These are phyloP conservation scores for Dinocampus coccinellae DNA, from an alignment of 2,888 invertebrate species.

Conservation along the genomic window DNA sequence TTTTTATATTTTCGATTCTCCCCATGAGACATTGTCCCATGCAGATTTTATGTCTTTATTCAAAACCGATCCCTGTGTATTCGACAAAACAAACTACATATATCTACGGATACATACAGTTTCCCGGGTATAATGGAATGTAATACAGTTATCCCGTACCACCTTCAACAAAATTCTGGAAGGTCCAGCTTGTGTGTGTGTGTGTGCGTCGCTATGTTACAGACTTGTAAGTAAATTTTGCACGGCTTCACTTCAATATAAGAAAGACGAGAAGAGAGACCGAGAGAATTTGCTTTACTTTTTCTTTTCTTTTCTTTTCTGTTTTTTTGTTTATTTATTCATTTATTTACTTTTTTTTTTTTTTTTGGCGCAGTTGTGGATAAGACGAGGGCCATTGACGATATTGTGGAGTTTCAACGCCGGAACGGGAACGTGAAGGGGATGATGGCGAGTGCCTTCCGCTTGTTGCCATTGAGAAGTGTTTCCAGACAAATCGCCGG, in stretches of 20 bases:
- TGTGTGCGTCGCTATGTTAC: conserved; percentile 41
- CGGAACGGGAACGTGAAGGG: conserved; percentile 56
- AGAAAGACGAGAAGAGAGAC: too few species aligned
- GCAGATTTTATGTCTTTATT: conserved; percentile 45
- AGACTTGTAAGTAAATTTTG: conserved; percentile 64
- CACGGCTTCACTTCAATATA: conserved; percentile 59
- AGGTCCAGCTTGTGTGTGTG: conserved; percentile 47
- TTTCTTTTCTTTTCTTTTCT: conserved; percentile 46
- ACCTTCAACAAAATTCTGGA: conserved; percentile 46
- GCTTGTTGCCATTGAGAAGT: conserved; percentile 67
- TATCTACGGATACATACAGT: neutral
- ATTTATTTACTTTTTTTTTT: neutral
- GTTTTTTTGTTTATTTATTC: conserved; percentile 12
- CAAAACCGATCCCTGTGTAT: neutral
- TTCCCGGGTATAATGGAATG: conserved; percentile 45
- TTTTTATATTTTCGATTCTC: neutral
- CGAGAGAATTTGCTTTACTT: conserved; percentile 39
- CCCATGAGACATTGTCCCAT: conserved; percentile 36
- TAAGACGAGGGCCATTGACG: conserved; percentile 58
- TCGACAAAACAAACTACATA: neutral
- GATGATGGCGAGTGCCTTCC: conserved; percentile 55
- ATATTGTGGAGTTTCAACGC: conserved; percentile 57
- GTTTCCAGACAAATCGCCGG: conserved; percentile 68
- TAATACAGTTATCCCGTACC: conserved; percentile 61
- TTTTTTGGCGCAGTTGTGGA: conserved; percentile 36